These are phyloP conservation scores for Nemotelus nigrinus DNA, from an alignment of 2,888 invertebrate species.

Conservation along the genomic window DNA sequence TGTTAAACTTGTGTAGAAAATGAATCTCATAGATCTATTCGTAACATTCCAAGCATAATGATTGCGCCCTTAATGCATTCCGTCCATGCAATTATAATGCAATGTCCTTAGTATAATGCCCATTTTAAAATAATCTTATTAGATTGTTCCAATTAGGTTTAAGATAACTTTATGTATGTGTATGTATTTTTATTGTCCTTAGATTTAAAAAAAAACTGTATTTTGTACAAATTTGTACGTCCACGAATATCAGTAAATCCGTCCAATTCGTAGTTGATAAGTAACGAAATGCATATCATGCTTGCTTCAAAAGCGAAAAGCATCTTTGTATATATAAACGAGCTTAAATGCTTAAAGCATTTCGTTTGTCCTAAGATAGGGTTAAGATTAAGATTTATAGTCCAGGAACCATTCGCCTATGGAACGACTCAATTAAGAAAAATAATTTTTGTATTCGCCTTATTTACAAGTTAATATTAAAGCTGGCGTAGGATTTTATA, in stretches of 20 bases:
- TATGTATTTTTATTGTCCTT: too few species aligned
- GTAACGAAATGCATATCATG: conserved; percentile 26
- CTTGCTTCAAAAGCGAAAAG: conserved; percentile 10
- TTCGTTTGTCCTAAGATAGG: conserved; percentile 7
- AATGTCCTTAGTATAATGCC: too few species aligned
- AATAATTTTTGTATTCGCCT: conserved; percentile 7
- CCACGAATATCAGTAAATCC: conserved; percentile 45
- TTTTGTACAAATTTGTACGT: conserved; percentile 7
- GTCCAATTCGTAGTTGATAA: conserved; percentile 43
- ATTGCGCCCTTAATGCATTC: too few species aligned
- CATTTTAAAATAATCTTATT: too few species aligned
- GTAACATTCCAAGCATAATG: too few species aligned
- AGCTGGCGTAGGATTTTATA: neutral
- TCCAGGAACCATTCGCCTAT: neutral
- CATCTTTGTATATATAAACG: conserved; percentile 28
- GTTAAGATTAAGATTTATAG: conserved; percentile 21
- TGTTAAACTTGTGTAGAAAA: too few species aligned
- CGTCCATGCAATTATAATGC: too few species aligned
- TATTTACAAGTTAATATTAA: neutral
- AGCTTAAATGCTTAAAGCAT: conserved; percentile 33
- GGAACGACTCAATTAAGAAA: neutral
- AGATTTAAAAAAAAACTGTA: too few species aligned
- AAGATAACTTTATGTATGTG: too few species aligned
- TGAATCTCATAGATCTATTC: too few species aligned
- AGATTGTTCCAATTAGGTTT: too few species aligned